A percentile compares a stretch with the other conserved stretches of the same genome.
These are phyloP conservation scores for Drosophila lowei DNA, from an alignment of 1,140 invertebrate genomes.

Conservation along the genomic window DNA sequence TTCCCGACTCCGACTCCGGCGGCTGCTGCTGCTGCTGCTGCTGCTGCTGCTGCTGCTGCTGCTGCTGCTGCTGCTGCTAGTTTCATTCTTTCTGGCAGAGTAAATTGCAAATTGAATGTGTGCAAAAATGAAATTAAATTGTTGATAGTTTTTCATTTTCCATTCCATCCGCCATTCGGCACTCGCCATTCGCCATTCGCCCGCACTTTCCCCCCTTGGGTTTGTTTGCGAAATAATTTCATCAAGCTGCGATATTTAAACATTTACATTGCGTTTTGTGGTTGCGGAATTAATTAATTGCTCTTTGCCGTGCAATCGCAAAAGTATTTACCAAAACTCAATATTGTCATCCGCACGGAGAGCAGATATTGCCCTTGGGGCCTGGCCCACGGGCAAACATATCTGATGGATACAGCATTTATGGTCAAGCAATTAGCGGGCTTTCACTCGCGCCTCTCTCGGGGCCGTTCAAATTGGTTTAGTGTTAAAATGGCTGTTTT, in stretches of 20 bases:
- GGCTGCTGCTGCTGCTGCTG: constrained; percentile 6
- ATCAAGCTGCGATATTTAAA: constrained; percentile 56
- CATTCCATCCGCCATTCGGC: no score
- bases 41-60: constrained; percentile 11
- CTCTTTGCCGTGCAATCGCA: constrained; percentile 45
- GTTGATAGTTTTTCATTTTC: constrained; percentile 18
- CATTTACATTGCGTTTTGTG: constrained; percentile 61
- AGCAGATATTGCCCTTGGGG: not conserved
- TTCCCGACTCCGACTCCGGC: constrained; percentile 19
- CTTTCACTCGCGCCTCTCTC: constrained; percentile 8
- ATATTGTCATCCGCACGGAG: constrained; percentile 34
- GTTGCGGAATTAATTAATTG: constrained; percentile 71
- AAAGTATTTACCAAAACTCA: constrained; percentile 52
- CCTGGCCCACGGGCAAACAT: constrained; percentile 20
- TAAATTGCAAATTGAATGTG: constrained; percentile 55
- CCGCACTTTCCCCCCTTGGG: not conserved
- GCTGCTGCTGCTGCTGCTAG: not conserved
- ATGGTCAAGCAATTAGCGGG: constrained; percentile 38
- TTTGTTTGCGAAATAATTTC: constrained; percentile 45
- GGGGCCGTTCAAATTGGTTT: constrained; percentile 8
- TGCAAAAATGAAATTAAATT: constrained; percentile 44
- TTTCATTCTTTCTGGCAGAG: constrained; percentile 39
- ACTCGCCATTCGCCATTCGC: no score
- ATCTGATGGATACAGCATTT: constrained; percentile 7
- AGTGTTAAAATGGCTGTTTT: no score